Percentiles rank a stretch among this genome's conserved stretches.
Evolutionary conservation across 2,113 vertebrate genomes (phyloP).

Genomic region (Picathartes gymnocephalus): DNA sequence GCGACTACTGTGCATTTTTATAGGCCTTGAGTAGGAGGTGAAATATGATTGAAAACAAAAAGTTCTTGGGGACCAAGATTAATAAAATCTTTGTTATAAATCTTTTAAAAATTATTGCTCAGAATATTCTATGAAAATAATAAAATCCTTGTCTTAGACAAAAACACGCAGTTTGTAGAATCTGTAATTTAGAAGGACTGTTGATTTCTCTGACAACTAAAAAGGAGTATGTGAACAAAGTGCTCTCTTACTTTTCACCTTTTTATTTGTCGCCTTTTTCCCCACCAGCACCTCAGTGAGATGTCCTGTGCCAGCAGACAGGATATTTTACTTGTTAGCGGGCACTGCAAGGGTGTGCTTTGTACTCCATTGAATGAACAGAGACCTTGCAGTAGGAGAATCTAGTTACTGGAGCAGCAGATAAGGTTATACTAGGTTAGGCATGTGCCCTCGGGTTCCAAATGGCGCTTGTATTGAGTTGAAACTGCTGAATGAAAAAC

Average conservation of each 20-base stretch:
- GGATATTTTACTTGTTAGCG: neutral
- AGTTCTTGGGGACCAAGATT: neutral
- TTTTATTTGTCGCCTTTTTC: neutral
- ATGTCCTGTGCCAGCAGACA: neutral
- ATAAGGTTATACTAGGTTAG: neutral
- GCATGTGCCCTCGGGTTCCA: neutral
- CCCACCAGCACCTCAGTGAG: neutral
- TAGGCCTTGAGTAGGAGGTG: neutral
- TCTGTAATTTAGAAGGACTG: neutral
- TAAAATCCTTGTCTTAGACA: neutral
- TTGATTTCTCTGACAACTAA: neutral
- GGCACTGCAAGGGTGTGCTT: neutral
- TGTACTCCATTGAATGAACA: neutral
- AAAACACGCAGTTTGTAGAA: neutral
- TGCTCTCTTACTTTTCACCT: neutral
- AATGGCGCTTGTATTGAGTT: neutral
- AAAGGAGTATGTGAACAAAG: neutral
- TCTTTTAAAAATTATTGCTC: neutral
- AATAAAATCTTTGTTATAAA: neutral
- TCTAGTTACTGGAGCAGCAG: neutral
- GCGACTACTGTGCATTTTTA: neutral
- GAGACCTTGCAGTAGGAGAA: neutral
- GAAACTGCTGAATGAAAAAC: neutral
- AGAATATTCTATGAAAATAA: neutral
- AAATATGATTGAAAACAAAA: neutral